A percentile compares a stretch with the other conserved stretches of the same genome.
Conservation (phyloP, 2,113 vertebrate species). For the Ciconia stormi region DNA sequence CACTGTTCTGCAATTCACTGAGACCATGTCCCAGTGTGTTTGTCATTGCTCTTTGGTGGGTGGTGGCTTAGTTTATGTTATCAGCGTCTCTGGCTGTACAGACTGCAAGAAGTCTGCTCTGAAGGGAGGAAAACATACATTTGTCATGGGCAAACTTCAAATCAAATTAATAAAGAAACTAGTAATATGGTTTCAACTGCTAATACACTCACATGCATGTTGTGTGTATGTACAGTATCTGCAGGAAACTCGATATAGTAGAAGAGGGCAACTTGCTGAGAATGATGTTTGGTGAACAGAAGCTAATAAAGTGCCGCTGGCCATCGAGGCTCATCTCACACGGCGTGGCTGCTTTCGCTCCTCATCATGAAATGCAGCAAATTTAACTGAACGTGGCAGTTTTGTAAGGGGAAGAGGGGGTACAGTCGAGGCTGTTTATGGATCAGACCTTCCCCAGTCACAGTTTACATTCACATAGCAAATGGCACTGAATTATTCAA, state of each 20-base stretch:
- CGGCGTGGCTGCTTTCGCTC: neutral
- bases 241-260: neutral
- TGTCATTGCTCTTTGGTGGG: neutral
- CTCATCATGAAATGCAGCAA: neutral
- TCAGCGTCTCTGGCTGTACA: neutral
- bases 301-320: neutral
- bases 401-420: neutral
- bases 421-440: neutral
- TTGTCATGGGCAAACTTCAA: neutral
- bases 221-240: neutral
- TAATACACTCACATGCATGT: neutral
- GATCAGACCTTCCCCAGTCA: neutral
- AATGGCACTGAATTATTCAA: slow-evolving; percentile 5
- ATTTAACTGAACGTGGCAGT: neutral
- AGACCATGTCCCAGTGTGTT: rapidly evolving
- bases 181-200: neutral
- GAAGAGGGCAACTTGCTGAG: neutral
- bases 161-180: neutral
- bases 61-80: neutral
- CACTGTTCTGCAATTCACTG: neutral
- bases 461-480: neutral
- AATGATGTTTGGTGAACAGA: neutral
- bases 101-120: neutral
- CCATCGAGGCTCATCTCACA: neutral
- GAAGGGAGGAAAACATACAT: neutral